Percentiles rank a stretch among this genome's conserved stretches.
These are phyloP conservation scores for Ophraella communa DNA, from an alignment of 2,888 invertebrate species.

Conservation along the genomic window DNA sequence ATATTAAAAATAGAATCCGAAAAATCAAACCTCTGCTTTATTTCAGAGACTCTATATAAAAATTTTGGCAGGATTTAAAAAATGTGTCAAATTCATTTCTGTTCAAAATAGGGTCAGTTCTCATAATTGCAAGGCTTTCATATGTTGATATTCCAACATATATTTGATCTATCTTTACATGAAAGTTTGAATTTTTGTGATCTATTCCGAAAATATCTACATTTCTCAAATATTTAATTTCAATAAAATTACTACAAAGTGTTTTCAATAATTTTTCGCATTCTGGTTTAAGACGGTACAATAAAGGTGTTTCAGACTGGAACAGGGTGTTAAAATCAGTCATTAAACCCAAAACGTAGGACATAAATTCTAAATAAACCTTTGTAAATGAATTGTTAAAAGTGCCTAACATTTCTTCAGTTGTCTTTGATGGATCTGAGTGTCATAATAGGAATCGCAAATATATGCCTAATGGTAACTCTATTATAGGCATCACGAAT, in stretches of 20 bases:
- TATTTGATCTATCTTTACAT: too few relatives aligned
- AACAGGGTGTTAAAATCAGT: slow-evolving; percentile 11
- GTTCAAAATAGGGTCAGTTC: too few relatives aligned
- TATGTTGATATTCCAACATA: too few relatives aligned
- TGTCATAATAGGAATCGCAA: too few relatives aligned
- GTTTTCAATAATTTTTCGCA: too few relatives aligned
- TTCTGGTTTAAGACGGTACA: too few relatives aligned
- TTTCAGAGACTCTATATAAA: slow-evolving; percentile 12
- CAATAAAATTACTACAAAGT: too few relatives aligned
- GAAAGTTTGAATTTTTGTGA: not conserved
- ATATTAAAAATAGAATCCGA: slow-evolving; percentile 15
- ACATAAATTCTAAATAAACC: slow-evolving; percentile 17
- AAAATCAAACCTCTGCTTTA: slow-evolving; percentile 12
- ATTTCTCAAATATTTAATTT: slow-evolving; percentile 11
- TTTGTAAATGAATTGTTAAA: slow-evolving; percentile 14
- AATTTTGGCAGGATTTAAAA: not conserved
- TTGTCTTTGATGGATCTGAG: slow-evolving; percentile 16
- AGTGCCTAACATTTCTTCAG: slow-evolving; percentile 12
- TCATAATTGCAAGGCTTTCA: too few relatives aligned
- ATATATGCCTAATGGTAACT: too few relatives aligned
- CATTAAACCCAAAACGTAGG: slow-evolving; percentile 4
- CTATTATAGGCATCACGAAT: too few relatives aligned
- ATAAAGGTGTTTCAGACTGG: too few relatives aligned
- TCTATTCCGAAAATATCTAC: slow-evolving; percentile 8
- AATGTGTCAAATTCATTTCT: slow-evolving; percentile 2